These are phyloP conservation scores for Naso thynnoides DNA, from an alignment of 2,797 vertebrate species.

Conservation along the genomic window DNA sequence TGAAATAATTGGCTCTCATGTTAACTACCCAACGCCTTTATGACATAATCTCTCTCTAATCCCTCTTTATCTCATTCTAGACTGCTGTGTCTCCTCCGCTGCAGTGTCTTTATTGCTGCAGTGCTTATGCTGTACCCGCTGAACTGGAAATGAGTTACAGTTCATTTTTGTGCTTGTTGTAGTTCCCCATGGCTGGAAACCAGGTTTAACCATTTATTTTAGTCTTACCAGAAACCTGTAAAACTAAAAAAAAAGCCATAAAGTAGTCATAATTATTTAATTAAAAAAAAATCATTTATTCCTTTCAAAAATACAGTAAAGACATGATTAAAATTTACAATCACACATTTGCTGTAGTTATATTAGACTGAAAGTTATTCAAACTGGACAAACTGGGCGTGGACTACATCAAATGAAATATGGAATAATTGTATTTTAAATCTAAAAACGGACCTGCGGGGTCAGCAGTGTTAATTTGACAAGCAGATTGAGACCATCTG, in stretches of 20 bases:
- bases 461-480: slow-evolving; percentile 23
- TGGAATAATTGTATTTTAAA: slow-evolving; percentile 14
- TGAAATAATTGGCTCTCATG: slow-evolving; percentile 58
- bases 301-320: not conserved
- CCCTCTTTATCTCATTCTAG: slow-evolving; percentile 62
- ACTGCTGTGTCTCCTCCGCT: slow-evolving; percentile 41
- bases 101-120: slow-evolving; percentile 40
- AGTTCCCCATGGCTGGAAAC: slow-evolving; percentile 11
- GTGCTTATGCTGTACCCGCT: slow-evolving; percentile 33
- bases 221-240: not conserved
- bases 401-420: slow-evolving; percentile 7
- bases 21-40: slow-evolving; percentile 56
- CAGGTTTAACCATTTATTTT: slow-evolving; percentile 2
- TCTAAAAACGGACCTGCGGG: slow-evolving; percentile 9
- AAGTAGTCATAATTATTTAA: slow-evolving; percentile 3
- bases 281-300: slow-evolving; percentile 1
- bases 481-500: slow-evolving; percentile 15
- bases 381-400: not conserved
- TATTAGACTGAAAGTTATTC: not conserved
- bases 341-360: not conserved
- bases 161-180: slow-evolving; percentile 7
- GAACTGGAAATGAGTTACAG: slow-evolving; percentile 56
- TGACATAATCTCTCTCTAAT: slow-evolving; percentile 73
- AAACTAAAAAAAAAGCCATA: not conserved
- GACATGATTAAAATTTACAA: not conserved